phyloP scores from a whole-genome alignment of 1,140 invertebrate genomes.

The Drosophila nasuta region DNA sequence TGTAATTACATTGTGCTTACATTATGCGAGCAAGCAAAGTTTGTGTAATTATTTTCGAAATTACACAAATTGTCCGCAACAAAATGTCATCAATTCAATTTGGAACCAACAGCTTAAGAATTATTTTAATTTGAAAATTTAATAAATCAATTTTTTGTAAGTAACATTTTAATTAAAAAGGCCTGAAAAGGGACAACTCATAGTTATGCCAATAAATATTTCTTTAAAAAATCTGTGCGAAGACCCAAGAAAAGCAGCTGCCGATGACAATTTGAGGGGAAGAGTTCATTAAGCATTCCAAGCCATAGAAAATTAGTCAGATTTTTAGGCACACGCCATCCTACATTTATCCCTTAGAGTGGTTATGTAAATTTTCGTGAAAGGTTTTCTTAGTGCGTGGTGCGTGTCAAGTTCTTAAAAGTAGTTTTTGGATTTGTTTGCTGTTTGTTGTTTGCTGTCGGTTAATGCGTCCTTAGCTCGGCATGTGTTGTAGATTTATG shows the following conservation, averaged over 20 bases:
- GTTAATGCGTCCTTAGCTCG: slow-evolving; percentile 32
- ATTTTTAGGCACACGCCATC: slow-evolving; percentile 26
- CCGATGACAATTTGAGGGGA: slow-evolving; percentile 37
- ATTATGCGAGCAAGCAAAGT: no score
- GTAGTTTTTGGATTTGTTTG: slow-evolving; percentile 57
- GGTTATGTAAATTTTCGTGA: slow-evolving; percentile 54
- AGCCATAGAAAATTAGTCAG: slow-evolving; percentile 52
- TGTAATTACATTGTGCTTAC: neutral
- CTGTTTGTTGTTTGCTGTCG: slow-evolving; percentile 38
- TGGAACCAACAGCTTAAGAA: no score
- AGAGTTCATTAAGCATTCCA: slow-evolving; percentile 58
- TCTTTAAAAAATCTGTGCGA: slow-evolving; percentile 2
- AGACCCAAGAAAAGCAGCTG: slow-evolving; percentile 27
- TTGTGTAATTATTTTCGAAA: no score
- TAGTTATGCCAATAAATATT: slow-evolving; percentile 16
- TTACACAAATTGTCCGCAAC: no score
- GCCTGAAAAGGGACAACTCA: neutral
- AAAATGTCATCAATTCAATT: no score
- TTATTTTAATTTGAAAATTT: no score
- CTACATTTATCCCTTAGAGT: neutral
- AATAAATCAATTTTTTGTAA: neutral
- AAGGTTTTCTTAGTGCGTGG: slow-evolving; percentile 4
- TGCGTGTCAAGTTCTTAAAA: slow-evolving; percentile 51
- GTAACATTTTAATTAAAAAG: neutral
- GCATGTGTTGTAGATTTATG: slow-evolving; percentile 72